Evolutionary conservation across 2,113 vertebrate genomes (phyloP).

Genomic region (Micromys minutus): DNA sequence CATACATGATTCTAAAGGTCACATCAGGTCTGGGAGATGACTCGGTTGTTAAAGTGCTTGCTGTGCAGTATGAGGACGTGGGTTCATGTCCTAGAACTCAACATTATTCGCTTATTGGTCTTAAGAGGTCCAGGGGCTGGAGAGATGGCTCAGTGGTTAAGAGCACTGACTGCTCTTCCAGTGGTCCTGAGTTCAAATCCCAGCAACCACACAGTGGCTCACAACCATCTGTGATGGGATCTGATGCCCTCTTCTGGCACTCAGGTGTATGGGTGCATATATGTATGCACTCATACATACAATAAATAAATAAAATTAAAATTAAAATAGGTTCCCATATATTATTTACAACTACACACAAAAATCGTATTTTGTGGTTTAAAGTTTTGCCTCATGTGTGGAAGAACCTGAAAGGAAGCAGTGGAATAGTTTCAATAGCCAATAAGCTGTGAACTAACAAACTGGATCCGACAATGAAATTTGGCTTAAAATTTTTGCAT

Average conservation of each 20-base stretch:
- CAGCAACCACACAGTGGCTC: neutral
- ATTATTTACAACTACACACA: neutral
- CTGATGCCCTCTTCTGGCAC: neutral
- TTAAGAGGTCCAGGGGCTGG: no score
- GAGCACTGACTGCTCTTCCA: neutral
- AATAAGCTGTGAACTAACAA: neutral
- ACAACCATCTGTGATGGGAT: neutral
- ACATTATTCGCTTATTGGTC: no score
- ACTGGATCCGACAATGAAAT: neutral
- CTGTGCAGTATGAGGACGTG: neutral
- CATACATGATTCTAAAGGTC: neutral
- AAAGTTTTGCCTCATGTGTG: neutral
- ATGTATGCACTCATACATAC: neutral
- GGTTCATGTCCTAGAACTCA: neutral
- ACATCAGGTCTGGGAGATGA: neutral
- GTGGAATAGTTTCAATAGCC: neutral
- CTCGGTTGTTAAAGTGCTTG: neutral
- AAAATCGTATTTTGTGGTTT: slow-evolving; percentile 6
- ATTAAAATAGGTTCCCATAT: neutral
- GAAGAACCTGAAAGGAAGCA: neutral
- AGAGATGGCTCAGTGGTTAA: neutral
- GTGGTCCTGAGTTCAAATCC: neutral
- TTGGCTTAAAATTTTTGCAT: neutral
- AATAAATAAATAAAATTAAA: neutral
- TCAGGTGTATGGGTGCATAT: neutral